Conservation (phyloP, 1,140 invertebrate genomes). For the Cydia strobilella region DNA sequence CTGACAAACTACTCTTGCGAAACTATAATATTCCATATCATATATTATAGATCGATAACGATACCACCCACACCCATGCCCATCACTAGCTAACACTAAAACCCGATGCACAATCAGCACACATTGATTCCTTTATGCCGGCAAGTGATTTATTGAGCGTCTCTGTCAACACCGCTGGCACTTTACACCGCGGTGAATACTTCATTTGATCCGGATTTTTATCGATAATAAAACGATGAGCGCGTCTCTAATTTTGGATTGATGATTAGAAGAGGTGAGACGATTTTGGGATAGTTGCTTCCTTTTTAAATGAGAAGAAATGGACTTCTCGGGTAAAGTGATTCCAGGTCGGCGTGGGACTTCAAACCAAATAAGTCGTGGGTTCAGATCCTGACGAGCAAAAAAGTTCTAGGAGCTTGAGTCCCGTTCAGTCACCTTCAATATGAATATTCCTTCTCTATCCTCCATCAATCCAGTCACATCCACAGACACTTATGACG, state of each 20-base stretch:
- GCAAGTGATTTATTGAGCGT: conserved; percentile 78
- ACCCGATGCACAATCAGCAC: conserved; percentile 77
- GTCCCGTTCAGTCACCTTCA: too few relatives aligned
- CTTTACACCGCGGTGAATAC: conserved; percentile 72
- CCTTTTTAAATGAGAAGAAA: too few relatives aligned
- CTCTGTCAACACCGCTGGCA: conserved; percentile 76
- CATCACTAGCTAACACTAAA: conserved; percentile 67
- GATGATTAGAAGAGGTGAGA: neutral
- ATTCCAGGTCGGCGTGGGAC: too few relatives aligned
- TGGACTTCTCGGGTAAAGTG: too few relatives aligned
- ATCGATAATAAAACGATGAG: conserved; percentile 73
- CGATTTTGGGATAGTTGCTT: neutral
- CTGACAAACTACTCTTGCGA: too few relatives aligned
- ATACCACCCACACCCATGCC: neutral
- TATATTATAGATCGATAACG: conserved; percentile 34
- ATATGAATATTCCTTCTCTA: too few relatives aligned
- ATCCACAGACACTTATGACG: too few relatives aligned
- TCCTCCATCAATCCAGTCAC: neutral
- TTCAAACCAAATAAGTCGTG: too few relatives aligned
- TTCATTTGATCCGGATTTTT: conserved; percentile 79
- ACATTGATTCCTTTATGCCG: conserved; percentile 75
- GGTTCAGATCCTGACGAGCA: too few relatives aligned
- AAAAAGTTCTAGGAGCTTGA: too few relatives aligned
- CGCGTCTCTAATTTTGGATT: conserved; percentile 30
- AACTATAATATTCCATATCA: neutral